phyloP scores from a whole-genome alignment of 2,888 invertebrate genomes.

The Mythimna pallens region DNA sequence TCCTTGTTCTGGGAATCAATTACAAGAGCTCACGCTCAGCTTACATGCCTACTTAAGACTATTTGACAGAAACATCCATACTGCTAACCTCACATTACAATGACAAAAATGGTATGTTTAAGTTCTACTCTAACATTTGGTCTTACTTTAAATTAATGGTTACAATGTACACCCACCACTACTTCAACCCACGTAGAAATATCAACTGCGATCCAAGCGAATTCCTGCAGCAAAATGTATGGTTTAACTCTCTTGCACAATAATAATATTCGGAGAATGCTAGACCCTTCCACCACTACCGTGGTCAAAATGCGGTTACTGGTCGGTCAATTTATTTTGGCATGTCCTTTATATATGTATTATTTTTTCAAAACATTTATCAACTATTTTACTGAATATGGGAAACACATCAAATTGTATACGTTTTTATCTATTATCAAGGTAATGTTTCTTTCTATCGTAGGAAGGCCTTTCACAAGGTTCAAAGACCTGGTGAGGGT shows the following conservation, averaged over 20 bases:
- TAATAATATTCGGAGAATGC: neutral
- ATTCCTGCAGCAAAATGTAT: slow-evolving; percentile 4
- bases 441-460: too few species aligned
- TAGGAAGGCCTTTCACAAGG: too few species aligned
- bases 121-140: neutral
- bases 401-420: too few species aligned
- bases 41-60: neutral
- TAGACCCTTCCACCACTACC: neutral
- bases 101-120: neutral
- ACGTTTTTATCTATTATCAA: neutral
- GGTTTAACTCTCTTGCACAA: slow-evolving; percentile 4
- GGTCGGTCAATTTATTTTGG: neutral
- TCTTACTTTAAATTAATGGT: neutral
- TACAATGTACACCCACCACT: neutral
- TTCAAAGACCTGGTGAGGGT: too few species aligned
- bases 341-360: neutral
- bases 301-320: neutral
- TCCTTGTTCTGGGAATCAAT: neutral
- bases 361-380: neutral
- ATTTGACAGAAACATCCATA: neutral
- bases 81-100: neutral
- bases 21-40: neutral
- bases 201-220: neutral
- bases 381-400: too few species aligned
- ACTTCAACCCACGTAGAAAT: neutral